Conservation (phyloP, 1,140 invertebrate species). For the Rhagoletis pomonella region DNA sequence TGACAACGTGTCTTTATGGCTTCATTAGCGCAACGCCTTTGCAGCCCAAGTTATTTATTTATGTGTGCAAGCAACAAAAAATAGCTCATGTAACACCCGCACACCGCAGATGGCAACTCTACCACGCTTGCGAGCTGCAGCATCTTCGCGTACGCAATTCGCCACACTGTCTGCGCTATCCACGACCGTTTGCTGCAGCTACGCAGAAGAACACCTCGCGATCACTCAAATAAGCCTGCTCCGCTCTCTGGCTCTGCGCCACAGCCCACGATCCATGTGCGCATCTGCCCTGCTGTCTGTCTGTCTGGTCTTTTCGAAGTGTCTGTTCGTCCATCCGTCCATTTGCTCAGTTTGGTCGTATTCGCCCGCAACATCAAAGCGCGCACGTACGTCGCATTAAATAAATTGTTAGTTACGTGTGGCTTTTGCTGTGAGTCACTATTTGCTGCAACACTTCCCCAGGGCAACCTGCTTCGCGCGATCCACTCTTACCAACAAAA, state of each 20-base stretch:
- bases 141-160: constrained; percentile 60
- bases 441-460: constrained; percentile 33
- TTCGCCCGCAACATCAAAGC: constrained; percentile 59
- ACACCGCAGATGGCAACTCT: background rate
- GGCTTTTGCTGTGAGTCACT: constrained; percentile 53
- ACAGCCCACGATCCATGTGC: background rate
- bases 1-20: constrained; percentile 72
- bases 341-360: background rate
- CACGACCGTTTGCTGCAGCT: background rate
- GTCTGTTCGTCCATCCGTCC: constrained; percentile 38
- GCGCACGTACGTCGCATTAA: constrained; percentile 73
- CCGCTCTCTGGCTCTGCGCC: background rate
- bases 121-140: background rate
- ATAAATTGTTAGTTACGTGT: constrained; percentile 73
- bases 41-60: background rate
- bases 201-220: constrained; percentile 59
- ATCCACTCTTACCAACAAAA: background rate
- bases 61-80: background rate
- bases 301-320: background rate
- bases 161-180: constrained; percentile 67
- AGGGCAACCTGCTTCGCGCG: background rate
- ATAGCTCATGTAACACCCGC: background rate
- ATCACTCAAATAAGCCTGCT: background rate
- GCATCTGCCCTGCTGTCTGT: background rate
- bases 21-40: constrained; percentile 65